Base-by-base conservation (phyloP, 2,797 vertebrate species). In the Dendrocincla fuliginosa region DNA sequence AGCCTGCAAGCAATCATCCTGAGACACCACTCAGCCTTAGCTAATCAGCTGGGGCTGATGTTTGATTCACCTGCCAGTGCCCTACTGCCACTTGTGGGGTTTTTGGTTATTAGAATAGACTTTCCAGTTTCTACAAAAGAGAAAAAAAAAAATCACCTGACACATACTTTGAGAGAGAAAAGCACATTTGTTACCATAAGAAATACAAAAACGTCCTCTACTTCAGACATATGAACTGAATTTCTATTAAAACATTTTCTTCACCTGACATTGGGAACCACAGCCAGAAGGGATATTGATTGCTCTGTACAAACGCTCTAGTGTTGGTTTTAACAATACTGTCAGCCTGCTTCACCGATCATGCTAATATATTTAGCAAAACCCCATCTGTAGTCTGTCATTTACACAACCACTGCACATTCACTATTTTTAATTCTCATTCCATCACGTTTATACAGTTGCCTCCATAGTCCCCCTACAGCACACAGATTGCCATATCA, bases 241-340 rank as follows among this genome's bases (percentile, higher is more conserved):
- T 91, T 90, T 76, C 74, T 93, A 28, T 73, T 90, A 84, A 84
- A 96, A 89, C 19, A n/a, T 92, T 93, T 94, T 89, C 53, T 74
- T 91, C 65, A 71, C 42, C 65, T 83, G 90, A 52, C 39, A 25
- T 3, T 24, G 49, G 55, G 32, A 96, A 53, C 89, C 20, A 73
- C 0, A 0, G 81, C 64, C 41, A 56, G 71, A 24, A 78, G 16
- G 91, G 50, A 55, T 92, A 87, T 89, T 55, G 82, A 95, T 85
- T 78, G 61, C 61, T 37, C 92, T 42, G 25, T 69, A 61, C 5
- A 9, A 92, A 65, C 0, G 6, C 76, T 85, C 47, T 28, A 25
- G 50, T 63, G 79, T 39, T 78, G 39, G 30, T 52, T 91, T 91
- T 85, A 92, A 89, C 92, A 94, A 47, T 33, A 23, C 78, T 78